Percentiles rank a stretch among this genome's conserved stretches.
phyloP scores from a whole-genome alignment of 1,140 invertebrate species.

The Amphibalanus amphitrite region DNA sequence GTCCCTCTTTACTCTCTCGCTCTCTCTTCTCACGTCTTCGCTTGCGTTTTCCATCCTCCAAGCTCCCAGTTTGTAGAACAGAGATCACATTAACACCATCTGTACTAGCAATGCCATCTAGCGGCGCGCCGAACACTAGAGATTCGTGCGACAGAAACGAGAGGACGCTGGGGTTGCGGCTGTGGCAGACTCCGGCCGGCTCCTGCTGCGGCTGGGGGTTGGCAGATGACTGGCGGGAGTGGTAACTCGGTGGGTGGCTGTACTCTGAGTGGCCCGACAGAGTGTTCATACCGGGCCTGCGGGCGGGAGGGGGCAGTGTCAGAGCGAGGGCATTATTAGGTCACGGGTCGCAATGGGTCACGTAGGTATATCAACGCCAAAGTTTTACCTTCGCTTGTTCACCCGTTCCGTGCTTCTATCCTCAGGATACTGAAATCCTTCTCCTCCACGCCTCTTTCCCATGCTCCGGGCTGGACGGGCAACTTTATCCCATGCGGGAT shows the following conservation, averaged over 20 bases:
- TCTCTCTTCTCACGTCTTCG: background rate
- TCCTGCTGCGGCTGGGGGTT: conserved; percentile 11
- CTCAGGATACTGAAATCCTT: too few relatives aligned
- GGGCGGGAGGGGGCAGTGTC: too few relatives aligned
- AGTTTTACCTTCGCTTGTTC: too few relatives aligned
- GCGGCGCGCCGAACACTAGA: conserved; percentile 5
- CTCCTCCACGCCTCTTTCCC: too few relatives aligned
- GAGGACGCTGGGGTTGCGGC: conserved; percentile 24
- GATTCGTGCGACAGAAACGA: conserved; percentile 17
- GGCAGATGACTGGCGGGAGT: conserved; percentile 17
- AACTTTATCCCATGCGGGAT: too few relatives aligned
- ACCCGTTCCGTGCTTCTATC: too few relatives aligned
- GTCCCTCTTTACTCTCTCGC: background rate
- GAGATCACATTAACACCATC: background rate
- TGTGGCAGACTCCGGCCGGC: conserved; percentile 22
- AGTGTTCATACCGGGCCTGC: conserved; percentile 12
- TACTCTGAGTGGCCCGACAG: conserved; percentile 18
- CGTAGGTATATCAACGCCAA: too few relatives aligned
- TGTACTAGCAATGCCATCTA: background rate
- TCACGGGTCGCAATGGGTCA: too few relatives aligned
- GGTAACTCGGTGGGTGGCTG: conserved; percentile 19
- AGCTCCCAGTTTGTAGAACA: background rate
- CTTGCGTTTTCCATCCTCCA: background rate
- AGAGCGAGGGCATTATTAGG: too few relatives aligned
- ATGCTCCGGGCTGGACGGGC: too few relatives aligned